Evolutionary conservation across 30 jellyfish, hydroid and myxozoan genomes (phyloP).

Genomic region (Aurelia sp.): DNA sequence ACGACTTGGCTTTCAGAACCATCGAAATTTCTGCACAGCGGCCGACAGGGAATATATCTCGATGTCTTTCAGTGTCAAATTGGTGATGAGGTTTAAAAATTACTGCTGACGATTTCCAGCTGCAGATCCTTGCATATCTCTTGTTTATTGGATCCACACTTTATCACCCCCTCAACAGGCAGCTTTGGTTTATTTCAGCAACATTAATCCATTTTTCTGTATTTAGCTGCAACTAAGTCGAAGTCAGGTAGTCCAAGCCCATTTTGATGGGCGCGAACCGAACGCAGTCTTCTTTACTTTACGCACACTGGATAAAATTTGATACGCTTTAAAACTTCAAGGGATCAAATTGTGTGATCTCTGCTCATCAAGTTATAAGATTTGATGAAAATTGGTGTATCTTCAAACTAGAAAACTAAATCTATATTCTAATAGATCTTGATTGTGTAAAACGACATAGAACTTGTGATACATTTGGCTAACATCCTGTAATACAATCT

Average conservation of each 20-base stretch:
- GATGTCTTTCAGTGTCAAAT: conserved; percentile 54
- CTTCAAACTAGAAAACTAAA: background rate
- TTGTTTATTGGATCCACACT: background rate
- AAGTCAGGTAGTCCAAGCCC: too few relatives aligned
- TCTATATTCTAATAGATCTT: too few relatives aligned
- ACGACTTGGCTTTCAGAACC: background rate
- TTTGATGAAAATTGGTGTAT: background rate
- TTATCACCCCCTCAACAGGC: background rate
- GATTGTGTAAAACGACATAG: too few relatives aligned
- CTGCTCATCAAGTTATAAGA: background rate
- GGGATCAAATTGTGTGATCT: background rate
- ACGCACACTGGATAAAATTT: conserved; percentile 16
- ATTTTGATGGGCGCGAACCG: too few relatives aligned
- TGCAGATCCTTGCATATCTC: conserved; percentile 29
- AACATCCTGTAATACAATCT: conserved; percentile 59
- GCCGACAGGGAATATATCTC: conserved; percentile 38
- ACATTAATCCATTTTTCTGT: too few relatives aligned
- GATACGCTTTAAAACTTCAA: conserved; percentile 26
- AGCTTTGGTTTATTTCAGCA: too few relatives aligned
- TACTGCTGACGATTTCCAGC: conserved; percentile 67
- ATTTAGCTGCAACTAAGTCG: too few relatives aligned
- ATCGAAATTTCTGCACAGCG: conserved; percentile 37
- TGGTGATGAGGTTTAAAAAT: conserved; percentile 47
- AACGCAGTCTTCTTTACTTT: conserved; percentile 16
- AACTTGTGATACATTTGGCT: conserved; percentile 41